Percentiles rank a stretch among this genome's conserved stretches.
These are phyloP conservation scores for Campylomormyrus tamandua DNA, from an alignment of 2,113 vertebrate genomes.

Conservation along the genomic window DNA sequence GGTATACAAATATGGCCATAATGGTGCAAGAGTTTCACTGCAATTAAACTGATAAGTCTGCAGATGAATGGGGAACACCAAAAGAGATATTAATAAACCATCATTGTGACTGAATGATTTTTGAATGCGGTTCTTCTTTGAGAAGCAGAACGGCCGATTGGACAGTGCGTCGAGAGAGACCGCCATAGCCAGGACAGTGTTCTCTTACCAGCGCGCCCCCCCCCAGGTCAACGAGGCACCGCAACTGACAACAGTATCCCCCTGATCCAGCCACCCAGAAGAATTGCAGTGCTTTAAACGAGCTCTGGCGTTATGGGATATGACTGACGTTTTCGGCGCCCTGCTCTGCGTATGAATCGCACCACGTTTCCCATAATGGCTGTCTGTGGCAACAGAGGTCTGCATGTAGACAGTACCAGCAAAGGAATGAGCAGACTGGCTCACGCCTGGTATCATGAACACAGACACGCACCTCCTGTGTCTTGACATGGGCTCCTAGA, in stretches of 20 bases:
- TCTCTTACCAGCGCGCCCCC: background rate
- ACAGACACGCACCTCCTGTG: background rate
- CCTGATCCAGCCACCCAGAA: background rate
- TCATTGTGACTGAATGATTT: background rate
- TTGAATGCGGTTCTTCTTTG: background rate
- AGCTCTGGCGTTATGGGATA: background rate
- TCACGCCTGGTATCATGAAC: background rate
- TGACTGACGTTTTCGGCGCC: background rate
- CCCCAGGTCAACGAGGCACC: background rate
- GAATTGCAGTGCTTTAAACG: background rate
- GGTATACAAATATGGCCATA: background rate
- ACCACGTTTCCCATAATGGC: background rate
- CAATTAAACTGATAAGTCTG: background rate
- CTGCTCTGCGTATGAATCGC: background rate
- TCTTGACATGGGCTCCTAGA: background rate
- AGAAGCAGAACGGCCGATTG: background rate
- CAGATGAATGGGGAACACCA: background rate
- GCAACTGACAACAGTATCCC: background rate
- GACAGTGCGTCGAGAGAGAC: background rate
- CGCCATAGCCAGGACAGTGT: background rate
- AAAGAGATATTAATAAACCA: background rate
- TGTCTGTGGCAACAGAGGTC: background rate
- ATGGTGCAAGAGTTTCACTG: background rate
- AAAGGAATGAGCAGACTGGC: background rate
- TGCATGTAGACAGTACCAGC: background rate